phyloP scores from a whole-genome alignment of 2,797 vertebrate genomes.

The Sebastes kiyomatsui region DNA sequence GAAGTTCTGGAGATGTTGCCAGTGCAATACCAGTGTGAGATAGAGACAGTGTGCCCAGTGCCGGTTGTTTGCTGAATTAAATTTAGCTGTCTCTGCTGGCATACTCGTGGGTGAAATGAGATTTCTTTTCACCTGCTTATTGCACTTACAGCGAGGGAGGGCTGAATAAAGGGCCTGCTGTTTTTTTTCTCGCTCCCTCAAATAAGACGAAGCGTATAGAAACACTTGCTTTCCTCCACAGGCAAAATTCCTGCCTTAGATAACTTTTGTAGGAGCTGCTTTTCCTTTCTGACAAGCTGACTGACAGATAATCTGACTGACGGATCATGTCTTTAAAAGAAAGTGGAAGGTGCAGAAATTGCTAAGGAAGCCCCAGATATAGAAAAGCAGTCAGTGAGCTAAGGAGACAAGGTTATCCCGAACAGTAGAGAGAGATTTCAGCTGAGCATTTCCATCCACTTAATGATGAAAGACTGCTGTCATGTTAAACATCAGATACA shows the following conservation, averaged over 20 bases:
- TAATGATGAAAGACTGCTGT: slow-evolving; percentile 53
- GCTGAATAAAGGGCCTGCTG: slow-evolving; percentile 19
- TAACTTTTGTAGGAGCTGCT: slow-evolving; percentile 30
- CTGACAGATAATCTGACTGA: slow-evolving; percentile 52
- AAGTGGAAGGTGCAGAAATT: slow-evolving; percentile 28
- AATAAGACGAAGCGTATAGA: slow-evolving; percentile 37
- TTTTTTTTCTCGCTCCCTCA: slow-evolving; percentile 22
- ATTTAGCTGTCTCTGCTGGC: slow-evolving; percentile 65
- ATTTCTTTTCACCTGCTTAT: slow-evolving; percentile 68
- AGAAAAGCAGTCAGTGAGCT: slow-evolving; percentile 21
- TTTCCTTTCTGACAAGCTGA: slow-evolving; percentile 32
- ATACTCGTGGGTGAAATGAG: slow-evolving; percentile 60
- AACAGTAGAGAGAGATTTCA: slow-evolving; percentile 39
- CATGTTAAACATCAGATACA: slow-evolving; percentile 43
- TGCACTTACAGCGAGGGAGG: slow-evolving; percentile 41
- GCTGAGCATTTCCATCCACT: slow-evolving; percentile 30
- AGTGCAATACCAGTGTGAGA: slow-evolving; percentile 13
- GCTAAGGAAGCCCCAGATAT: slow-evolving; percentile 3
- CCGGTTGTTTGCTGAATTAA: slow-evolving; percentile 61
- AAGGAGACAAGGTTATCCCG: slow-evolving; percentile 19
- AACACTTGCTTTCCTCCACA: slow-evolving; percentile 38
- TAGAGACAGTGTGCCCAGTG: slow-evolving; percentile 15
- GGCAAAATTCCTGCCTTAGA: slow-evolving; percentile 25
- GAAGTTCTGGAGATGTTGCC: slow-evolving; percentile 14
- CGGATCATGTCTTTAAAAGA: slow-evolving; percentile 27